phyloP scores from a whole-genome alignment of 2,113 vertebrate genomes.

The Psilopsiagon aurifrons region DNA sequence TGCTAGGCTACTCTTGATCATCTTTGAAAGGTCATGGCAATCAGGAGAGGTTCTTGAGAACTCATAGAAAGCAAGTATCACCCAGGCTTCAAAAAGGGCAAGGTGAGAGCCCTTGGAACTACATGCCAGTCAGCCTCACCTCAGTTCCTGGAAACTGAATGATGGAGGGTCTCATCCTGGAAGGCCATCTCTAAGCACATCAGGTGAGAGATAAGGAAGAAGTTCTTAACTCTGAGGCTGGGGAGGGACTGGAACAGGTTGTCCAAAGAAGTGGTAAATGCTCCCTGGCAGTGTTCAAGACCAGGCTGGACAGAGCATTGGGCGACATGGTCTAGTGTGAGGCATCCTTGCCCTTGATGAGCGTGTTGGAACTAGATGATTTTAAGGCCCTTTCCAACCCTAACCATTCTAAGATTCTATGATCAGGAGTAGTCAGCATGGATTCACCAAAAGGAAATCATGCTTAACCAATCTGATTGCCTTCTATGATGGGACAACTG shows the following conservation, averaged over 20 bases:
- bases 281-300: background rate
- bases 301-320: background rate
- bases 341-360: background rate
- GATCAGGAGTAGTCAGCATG: background rate
- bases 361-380: background rate
- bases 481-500: background rate
- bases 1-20: background rate
- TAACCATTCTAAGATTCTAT: background rate
- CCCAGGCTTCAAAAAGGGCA: background rate
- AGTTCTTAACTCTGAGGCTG: background rate
- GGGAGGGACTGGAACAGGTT: background rate
- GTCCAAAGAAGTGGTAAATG: background rate
- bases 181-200: background rate
- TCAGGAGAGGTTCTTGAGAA: background rate
- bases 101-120: background rate
- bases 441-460: background rate
- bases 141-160: background rate
- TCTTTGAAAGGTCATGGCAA: background rate
- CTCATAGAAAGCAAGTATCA: background rate
- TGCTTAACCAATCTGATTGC: background rate
- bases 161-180: background rate
- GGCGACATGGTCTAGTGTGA: background rate
- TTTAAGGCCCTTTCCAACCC: background rate
- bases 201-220: background rate
- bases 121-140: background rate